phyloP scores from a whole-genome alignment of 2,797 vertebrate species.

The Anabacerthia variegaticeps region DNA sequence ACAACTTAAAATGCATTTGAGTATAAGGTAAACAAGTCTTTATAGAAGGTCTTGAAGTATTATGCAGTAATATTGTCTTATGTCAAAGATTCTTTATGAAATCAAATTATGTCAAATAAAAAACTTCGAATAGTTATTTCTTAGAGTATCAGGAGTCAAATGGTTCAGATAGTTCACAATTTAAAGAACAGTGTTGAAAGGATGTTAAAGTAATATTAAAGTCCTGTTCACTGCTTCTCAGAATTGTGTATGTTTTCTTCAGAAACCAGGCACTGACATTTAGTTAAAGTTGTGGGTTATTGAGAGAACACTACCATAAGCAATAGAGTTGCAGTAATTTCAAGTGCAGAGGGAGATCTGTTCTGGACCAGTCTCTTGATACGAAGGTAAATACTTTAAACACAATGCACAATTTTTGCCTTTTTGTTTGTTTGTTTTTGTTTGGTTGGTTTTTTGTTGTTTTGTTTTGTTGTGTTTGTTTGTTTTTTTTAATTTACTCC shows the following conservation, averaged over 20 bases:
- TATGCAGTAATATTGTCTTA: not conserved
- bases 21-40: not conserved
- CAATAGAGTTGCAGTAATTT: not conserved
- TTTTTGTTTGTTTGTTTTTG: not conserved
- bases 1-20: not conserved
- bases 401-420: not conserved
- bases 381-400: not conserved
- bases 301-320: not conserved
- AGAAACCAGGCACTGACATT: not conserved
- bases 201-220: not conserved
- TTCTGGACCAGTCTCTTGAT: not conserved
- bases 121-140: not conserved
- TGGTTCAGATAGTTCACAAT: not conserved
- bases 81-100: not conserved
- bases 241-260: not conserved
- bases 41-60: not conserved
- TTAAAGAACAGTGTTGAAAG: not conserved
- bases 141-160: not conserved
- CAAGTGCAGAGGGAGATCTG: not conserved
- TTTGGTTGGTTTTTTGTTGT: too few relatives aligned
- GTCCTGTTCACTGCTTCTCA: not conserved
- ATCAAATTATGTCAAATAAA: not conserved
- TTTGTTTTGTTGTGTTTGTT: not conserved
- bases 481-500: not conserved
- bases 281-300: not conserved